phyloP scores from a whole-genome alignment of 2,797 vertebrate genomes.

The Silurus lanzhouensis region DNA sequence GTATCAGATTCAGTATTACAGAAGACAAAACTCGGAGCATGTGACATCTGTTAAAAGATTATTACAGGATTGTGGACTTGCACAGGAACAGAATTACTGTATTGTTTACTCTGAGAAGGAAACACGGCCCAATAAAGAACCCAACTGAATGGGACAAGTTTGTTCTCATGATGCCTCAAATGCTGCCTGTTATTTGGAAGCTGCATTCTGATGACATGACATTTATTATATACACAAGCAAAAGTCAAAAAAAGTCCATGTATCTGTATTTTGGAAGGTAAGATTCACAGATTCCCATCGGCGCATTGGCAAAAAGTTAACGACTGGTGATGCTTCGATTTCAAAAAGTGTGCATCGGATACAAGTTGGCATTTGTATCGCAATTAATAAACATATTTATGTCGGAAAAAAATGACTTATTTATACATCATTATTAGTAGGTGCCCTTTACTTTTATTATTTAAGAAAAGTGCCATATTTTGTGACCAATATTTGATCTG shows the following conservation, averaged over 20 bases:
- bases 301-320: too few relatives aligned
- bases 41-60: neutral
- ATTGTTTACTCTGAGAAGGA: neutral
- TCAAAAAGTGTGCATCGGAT: too few relatives aligned
- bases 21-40: neutral
- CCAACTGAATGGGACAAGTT: neutral
- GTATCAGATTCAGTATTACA: neutral
- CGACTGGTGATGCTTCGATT: too few relatives aligned
- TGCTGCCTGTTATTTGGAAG: neutral
- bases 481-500: too few relatives aligned
- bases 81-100: neutral
- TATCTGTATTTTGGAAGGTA: too few relatives aligned
- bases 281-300: too few relatives aligned
- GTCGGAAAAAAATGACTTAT: too few relatives aligned
- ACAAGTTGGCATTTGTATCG: too few relatives aligned
- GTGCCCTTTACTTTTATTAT: too few relatives aligned
- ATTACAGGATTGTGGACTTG: neutral
- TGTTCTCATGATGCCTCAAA: neutral
- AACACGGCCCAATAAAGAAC: neutral
- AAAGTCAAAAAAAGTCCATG: neutral
- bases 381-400: too few relatives aligned
- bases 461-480: too few relatives aligned
- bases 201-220: neutral
- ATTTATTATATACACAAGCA: neutral
- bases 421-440: too few relatives aligned